Evolutionary conservation across 2,888 invertebrate species (phyloP).

Genomic region (Chymomyza procnemis): DNA sequence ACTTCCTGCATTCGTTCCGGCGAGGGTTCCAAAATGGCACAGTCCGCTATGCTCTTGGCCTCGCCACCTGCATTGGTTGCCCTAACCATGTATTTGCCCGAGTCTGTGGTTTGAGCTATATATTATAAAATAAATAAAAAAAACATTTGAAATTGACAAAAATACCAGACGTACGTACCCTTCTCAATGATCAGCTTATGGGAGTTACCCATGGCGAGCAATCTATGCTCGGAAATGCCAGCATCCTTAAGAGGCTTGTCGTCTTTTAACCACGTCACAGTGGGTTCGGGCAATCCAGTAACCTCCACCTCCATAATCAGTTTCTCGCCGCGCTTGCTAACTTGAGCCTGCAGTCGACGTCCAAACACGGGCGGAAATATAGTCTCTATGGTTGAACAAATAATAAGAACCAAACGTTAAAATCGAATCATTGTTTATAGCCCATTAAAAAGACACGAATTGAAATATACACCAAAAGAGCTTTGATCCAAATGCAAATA

Average conservation of each 20-base stretch:
- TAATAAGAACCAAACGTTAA: not conserved
- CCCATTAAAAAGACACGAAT: not conserved
- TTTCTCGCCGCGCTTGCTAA: conserved; percentile 85
- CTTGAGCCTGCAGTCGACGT: conserved; percentile 86
- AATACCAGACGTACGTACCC: conserved; percentile 80
- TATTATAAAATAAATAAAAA: not conserved
- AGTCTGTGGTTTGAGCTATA: conserved; percentile 82
- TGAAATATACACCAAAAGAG: not conserved
- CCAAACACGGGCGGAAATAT: conserved; percentile 90
- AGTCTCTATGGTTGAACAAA: conserved; percentile 81
- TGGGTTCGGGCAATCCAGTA: conserved; percentile 87
- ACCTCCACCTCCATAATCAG: conserved; percentile 88
- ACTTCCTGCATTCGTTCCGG: conserved; percentile 84
- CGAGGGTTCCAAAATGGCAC: conserved; percentile 85
- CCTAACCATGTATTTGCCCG: conserved; percentile 87
- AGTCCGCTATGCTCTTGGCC: conserved; percentile 89
- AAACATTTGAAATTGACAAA: not conserved
- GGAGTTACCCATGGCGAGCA: conserved; percentile 84
- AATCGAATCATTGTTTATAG: not conserved
- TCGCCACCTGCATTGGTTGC: conserved; percentile 88
- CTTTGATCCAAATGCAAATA: not conserved
- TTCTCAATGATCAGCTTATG: conserved; percentile 86
- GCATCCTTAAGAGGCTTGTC: conserved; percentile 82
- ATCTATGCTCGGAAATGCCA: conserved; percentile 80
- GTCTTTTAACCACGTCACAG: conserved; percentile 87